These are phyloP conservation scores for Disparrhopalites patrizii DNA, from an alignment of 2,888 invertebrate species.

Conservation along the genomic window DNA sequence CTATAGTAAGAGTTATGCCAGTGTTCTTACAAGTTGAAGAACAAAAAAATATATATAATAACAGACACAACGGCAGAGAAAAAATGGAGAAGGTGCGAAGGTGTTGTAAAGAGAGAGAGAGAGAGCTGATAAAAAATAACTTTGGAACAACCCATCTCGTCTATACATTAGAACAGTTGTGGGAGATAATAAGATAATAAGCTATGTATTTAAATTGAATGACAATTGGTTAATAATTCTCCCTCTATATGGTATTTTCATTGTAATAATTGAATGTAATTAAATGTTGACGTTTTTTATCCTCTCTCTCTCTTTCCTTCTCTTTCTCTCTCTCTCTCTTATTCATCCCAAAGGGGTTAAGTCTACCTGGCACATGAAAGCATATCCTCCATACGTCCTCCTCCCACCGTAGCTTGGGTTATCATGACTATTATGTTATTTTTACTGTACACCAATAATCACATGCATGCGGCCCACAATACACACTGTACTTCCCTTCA, in stretches of 20 bases:
- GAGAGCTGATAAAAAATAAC: neutral
- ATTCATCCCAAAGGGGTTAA: too few relatives aligned
- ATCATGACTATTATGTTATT: too few relatives aligned
- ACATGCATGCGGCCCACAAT: too few relatives aligned
- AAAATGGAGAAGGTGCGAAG: neutral
- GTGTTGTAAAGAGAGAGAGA: neutral
- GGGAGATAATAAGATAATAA: constrained; percentile 24
- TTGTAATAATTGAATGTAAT: constrained; percentile 23
- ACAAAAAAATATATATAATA: too few relatives aligned
- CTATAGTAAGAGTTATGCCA: too few relatives aligned
- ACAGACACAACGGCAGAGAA: neutral
- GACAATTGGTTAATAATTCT: constrained; percentile 19
- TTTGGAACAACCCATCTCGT: neutral
- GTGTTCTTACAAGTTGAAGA: too few relatives aligned
- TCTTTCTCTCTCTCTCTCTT: neutral
- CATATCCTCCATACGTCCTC: too few relatives aligned
- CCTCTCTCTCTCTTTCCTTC: neutral
- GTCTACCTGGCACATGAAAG: too few relatives aligned
- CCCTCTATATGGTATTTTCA: constrained; percentile 14
- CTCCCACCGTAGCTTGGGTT: too few relatives aligned
- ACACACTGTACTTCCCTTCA: too few relatives aligned
- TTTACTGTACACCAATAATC: too few relatives aligned
- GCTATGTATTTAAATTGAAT: constrained; percentile 27
- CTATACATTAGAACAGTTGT: constrained; percentile 4
- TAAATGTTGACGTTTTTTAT: constrained; percentile 11